Evolutionary conservation across 2,797 vertebrate genomes (phyloP), one percentile per base, ranked within the genome.

Genomic region (Pachyuromys duprasi): DNA sequence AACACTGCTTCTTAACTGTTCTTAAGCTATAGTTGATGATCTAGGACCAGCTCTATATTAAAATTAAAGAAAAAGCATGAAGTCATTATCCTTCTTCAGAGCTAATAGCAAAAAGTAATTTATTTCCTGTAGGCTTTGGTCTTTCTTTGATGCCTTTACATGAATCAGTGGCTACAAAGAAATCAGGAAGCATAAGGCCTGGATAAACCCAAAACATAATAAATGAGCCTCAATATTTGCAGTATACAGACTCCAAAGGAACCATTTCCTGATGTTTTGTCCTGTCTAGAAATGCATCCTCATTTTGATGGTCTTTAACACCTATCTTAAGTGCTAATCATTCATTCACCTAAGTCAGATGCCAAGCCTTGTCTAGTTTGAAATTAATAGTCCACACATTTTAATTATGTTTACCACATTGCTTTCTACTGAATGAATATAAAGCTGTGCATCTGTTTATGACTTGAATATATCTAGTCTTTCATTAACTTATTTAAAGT

Each of bases 371-470:
- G n/a, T 91, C 75, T 89, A 63, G 31, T 49, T 91, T 82, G 69
- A 72, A 86, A 84, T 81, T 78, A 60, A 53, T 65, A 60, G 36
- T 81, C 75, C 80, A 65, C 78, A 42, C 45, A 39, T 76, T 76
- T 91, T 80, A 83, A 80, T 55, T 94, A 13, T 84, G 57, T 49
- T 80, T 93, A 36, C 80, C 36, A 57, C 5, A 78, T 91, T 84
- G 26, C 78, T 93, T 95, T 89, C 57, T 93, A 22, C 49, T 49
- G 75, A 92, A 84, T 8, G 14, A 78, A 90, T n/a, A 24, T 28
- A 94, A 86, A 88, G 36, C 80, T 81, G 6, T 75, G 8, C 79
- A 39, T 76, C 75, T 90, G 20, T 90, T 96, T 92, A 70, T 81
- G 67, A 55, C 45, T 80, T 92, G 78, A 74, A 57, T 82, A 26